Evolutionary conservation across 2,113 vertebrate genomes (phyloP), one percentile per base, ranked within the genome.

Genomic region (Pterocles orientalis): DNA sequence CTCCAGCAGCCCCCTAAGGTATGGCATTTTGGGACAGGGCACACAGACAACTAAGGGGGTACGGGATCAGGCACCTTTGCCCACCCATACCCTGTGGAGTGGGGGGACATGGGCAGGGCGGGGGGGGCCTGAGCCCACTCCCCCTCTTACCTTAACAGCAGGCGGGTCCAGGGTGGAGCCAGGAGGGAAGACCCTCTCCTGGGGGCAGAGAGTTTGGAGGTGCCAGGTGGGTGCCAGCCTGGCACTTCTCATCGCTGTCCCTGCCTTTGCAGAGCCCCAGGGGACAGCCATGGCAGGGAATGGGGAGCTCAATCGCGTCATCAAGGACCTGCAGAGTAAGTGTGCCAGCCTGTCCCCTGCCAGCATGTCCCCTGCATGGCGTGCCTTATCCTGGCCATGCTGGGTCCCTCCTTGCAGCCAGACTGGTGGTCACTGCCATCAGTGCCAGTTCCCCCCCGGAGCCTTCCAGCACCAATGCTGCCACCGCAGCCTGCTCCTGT

Each of bases 321-420:
- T 96, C 94, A 95, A 86, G 66, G 97, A 98, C 78, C 89, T 98
- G 92, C 95, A 97, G 93, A 95, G 98, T 98, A 96, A 98, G 97
- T 95, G 33, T 54, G 36, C 26, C 66, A 51, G 54, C 26, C 25
- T 47, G 31, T 33, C 15, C 57, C 33, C 36, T 61, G 64, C 47
- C 78, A 71, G 76, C 4, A 0, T 45, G 31, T 58, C 56, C 58
- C 48, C 62, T 45, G 60, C 45, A 14, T 8, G 25, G 56, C 62
- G 36, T 29, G 24, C 15, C 56, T 62, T 51, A 7, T 18, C 28
- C 56, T 64, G 61, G 48, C 51, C 4, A 0, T 66, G 70, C 61
- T 15, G 0, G 21, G 24, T 51, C 57, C 39, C 14, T 88, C 33
- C 34, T 47, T 53, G 51, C 26, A 53, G 14, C 51, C 51, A 53